Conservation (phyloP, 2,113 vertebrate genomes). For the Carlito syrichta region DNA sequence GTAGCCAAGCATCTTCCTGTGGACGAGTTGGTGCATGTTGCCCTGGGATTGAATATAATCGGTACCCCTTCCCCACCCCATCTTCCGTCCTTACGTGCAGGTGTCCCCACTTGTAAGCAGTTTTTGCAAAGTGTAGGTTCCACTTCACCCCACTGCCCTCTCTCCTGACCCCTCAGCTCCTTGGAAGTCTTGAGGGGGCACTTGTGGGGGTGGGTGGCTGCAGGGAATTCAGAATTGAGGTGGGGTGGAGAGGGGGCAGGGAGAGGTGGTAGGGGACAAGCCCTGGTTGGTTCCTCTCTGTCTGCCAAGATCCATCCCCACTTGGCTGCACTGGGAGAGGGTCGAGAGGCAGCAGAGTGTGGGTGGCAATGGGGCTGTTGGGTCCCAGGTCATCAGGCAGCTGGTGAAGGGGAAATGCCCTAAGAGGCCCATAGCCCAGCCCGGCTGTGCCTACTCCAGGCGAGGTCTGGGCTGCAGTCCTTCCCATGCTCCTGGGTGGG, state of each 20-base stretch:
- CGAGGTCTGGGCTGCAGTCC: background rate
- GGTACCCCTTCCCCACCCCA: background rate
- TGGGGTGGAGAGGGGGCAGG: background rate
- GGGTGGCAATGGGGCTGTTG: background rate
- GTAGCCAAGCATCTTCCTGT: conserved; percentile 28
- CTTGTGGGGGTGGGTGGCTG: background rate
- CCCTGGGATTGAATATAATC: background rate
- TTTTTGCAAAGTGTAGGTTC: background rate
- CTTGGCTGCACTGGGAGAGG: background rate
- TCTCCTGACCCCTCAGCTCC: background rate
- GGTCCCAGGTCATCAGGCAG: background rate
- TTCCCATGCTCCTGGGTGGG: background rate
- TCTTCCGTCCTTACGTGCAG: background rate
- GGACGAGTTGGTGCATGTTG: background rate
- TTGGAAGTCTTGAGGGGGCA: background rate
- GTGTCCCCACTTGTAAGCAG: background rate
- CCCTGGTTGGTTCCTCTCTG: background rate
- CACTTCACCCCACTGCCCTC: background rate
- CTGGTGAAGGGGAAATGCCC: background rate
- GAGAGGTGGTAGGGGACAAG: background rate
- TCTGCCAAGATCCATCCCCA: background rate
- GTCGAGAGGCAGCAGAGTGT: background rate
- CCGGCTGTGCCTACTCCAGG: background rate
- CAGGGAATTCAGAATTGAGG: background rate
- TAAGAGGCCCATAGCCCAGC: background rate